Evolutionary conservation across 2,113 vertebrate genomes (phyloP).

Genomic region (Sus scrofa): T2T-Sscrofa CM000812.6:123816001-123816500

Average conservation of each 20-base stretch:
- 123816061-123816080: not conserved
- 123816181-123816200: not conserved
- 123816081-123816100: not conserved
- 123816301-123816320: not conserved
- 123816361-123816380: not conserved
- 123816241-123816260: not conserved
- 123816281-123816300: not conserved
- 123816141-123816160: not conserved
- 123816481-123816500: not conserved
- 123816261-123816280: not conserved
- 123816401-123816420: slow-evolving; percentile 22
- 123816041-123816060: not conserved
- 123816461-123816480: not conserved
- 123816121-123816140: not conserved
- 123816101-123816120: not conserved
- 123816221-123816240: not conserved
- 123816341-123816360: not conserved
- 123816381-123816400: slow-evolving; percentile 36
- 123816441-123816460: not conserved
- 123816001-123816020: not conserved
- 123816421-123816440: not conserved
- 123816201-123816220: slow-evolving; percentile 43
- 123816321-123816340: not conserved
- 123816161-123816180: not conserved
- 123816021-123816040: not conserved